Evolutionary conservation across 2,888 invertebrate genomes (phyloP).

Genomic region (Dicranocentrus wangi): DNA sequence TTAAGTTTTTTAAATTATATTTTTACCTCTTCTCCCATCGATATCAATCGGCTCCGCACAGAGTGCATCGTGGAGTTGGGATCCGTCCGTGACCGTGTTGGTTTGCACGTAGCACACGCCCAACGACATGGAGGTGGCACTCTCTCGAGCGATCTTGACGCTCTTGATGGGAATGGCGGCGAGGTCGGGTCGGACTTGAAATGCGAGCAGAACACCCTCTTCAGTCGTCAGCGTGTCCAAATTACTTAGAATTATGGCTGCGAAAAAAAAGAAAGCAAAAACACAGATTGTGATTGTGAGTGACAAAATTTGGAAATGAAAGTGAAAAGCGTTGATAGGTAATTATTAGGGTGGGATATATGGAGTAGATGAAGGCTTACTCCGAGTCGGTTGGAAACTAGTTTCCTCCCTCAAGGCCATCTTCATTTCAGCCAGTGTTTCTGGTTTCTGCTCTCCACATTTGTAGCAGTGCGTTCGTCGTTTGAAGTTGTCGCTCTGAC

Average conservation of each 20-base stretch:
- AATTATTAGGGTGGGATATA: too few relatives aligned
- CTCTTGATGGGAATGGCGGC: conserved; percentile 82
- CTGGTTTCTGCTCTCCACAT: conserved; percentile 89
- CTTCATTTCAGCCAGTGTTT: conserved; percentile 89
- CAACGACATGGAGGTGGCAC: conserved; percentile 86
- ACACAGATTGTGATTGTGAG: too few relatives aligned
- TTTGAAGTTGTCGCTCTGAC: conserved; percentile 97
- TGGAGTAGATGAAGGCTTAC: conserved; percentile 76
- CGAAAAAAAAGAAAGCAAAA: not conserved
- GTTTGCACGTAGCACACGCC: conserved; percentile 88
- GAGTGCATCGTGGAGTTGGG: conserved; percentile 84
- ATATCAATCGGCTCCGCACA: conserved; percentile 79
- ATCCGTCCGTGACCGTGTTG: conserved; percentile 87
- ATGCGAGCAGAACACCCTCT: conserved; percentile 88
- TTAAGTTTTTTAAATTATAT: not conserved
- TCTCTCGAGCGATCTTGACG: conserved; percentile 88
- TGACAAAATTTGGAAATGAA: too few relatives aligned
- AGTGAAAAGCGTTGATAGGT: too few relatives aligned
- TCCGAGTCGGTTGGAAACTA: conserved; percentile 87
- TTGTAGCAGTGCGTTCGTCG: conserved; percentile 94
- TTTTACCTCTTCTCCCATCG: conserved; percentile 77
- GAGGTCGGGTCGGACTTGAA: conserved; percentile 83
- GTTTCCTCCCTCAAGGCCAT: conserved; percentile 89
- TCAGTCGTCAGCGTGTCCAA: conserved; percentile 94
- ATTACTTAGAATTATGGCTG: conserved; percentile 88